Evolutionary conservation across 2,797 vertebrate genomes (phyloP).

Genomic region (Cuculus canorus): DNA sequence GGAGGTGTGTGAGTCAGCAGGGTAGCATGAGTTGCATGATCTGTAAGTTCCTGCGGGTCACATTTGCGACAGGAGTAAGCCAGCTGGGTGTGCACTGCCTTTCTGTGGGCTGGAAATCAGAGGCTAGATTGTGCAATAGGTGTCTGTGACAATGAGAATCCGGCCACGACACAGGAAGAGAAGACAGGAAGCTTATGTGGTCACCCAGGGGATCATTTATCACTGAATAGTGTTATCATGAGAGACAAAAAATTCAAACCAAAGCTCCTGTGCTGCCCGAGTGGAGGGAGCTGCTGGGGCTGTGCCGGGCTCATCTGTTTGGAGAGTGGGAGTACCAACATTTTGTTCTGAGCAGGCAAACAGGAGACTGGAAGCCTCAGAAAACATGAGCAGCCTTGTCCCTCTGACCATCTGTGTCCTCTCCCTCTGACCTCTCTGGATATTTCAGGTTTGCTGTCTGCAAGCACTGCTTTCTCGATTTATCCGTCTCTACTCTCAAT

Average conservation of each 20-base stretch:
- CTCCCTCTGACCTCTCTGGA: not conserved
- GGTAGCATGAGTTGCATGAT: not conserved
- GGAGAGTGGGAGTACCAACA: not conserved
- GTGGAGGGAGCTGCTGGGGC: not conserved
- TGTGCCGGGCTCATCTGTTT: not conserved
- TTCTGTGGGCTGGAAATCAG: not conserved
- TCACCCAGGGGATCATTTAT: not conserved
- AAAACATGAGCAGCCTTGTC: not conserved
- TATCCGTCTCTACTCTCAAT: not conserved
- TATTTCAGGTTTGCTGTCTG: not conserved
- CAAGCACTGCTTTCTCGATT: not conserved
- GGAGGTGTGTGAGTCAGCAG: not conserved
- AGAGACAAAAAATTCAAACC: not conserved
- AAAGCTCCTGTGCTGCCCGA: not conserved
- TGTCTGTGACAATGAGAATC: not conserved
- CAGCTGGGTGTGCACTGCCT: not conserved
- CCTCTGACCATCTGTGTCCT: not conserved
- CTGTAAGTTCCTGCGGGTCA: not conserved
- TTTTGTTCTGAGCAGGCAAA: not conserved
- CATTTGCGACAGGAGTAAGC: rapidly evolving
- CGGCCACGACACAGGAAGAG: rapidly evolving
- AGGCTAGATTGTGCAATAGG: not conserved
- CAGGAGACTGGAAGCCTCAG: not conserved
- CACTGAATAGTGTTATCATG: rapidly evolving
- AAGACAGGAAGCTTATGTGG: not conserved